phyloP scores from a whole-genome alignment of 2,888 invertebrate species.

The Metellina segmentata region DNA sequence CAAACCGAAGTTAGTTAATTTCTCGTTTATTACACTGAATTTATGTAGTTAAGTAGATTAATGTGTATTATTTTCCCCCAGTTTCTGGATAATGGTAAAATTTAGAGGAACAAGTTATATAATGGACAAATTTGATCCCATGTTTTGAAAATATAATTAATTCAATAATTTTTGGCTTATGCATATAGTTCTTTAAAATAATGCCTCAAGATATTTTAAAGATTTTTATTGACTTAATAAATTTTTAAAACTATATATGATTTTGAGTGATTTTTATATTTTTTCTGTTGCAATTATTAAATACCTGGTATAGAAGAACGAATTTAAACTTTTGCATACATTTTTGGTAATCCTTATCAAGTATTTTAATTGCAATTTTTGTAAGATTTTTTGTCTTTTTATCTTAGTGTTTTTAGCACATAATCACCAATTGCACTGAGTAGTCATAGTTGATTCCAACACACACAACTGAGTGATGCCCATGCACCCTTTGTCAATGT shows the following conservation, averaged over 20 bases:
- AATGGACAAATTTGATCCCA: too few species aligned
- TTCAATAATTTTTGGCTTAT: not conserved
- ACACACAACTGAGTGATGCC: not conserved
- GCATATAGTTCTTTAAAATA: conserved; percentile 8
- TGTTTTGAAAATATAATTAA: too few species aligned
- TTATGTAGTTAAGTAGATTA: too few species aligned
- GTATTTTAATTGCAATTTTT: not conserved
- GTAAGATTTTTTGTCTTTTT: not conserved
- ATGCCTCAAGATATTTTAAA: not conserved
- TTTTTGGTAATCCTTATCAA: not conserved
- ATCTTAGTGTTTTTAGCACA: not conserved
- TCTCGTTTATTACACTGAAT: too few species aligned
- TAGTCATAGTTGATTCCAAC: too few species aligned
- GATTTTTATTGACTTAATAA: not conserved
- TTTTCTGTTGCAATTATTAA: not conserved
- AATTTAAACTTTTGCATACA: not conserved
- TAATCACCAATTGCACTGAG: not conserved
- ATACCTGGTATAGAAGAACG: too few species aligned
- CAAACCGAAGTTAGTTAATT: too few species aligned
- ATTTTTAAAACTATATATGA: not conserved
- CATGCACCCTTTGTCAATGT: not conserved
- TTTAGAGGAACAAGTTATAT: too few species aligned
- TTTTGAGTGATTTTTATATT: not conserved
- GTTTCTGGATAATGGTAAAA: too few species aligned
- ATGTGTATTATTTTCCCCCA: too few species aligned